Evolutionary conservation across 1,140 invertebrate species (phyloP).

Genomic region (Drosophila azteca): DNA sequence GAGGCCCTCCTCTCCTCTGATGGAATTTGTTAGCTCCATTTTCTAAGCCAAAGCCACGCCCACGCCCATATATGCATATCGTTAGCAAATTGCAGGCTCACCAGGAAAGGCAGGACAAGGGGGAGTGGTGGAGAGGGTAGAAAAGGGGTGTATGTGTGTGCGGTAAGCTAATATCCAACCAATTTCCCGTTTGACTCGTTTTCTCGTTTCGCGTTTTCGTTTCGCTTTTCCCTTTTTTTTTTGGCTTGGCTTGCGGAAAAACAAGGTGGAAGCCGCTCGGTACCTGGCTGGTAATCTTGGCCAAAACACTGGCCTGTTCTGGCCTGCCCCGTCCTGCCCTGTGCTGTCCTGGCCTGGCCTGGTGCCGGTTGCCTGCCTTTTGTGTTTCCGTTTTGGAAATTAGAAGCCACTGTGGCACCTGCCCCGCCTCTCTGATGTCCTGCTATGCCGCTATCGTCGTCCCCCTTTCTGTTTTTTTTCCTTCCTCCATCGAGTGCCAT

Average conservation of each 20-base stretch:
- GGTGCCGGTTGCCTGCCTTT: slow-evolving; percentile 51
- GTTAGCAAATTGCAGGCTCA: slow-evolving; percentile 82
- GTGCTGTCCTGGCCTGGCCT: too few relatives aligned
- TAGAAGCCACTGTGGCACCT: slow-evolving; percentile 47
- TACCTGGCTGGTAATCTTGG: slow-evolving; percentile 26
- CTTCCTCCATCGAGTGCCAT: slow-evolving; percentile 13
- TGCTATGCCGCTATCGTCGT: neutral
- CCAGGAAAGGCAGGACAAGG: slow-evolving; percentile 19
- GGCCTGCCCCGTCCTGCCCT: neutral
- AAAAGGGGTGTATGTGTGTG: slow-evolving; percentile 11
- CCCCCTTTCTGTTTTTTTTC: slow-evolving; percentile 30
- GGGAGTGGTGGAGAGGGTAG: slow-evolving; percentile 12
- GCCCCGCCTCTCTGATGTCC: slow-evolving; percentile 38
- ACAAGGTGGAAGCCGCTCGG: neutral
- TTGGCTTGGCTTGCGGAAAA: neutral
- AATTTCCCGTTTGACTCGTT: slow-evolving; percentile 70
- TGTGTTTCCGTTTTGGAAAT: slow-evolving; percentile 79
- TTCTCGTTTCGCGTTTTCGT: slow-evolving; percentile 38
- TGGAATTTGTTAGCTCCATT: slow-evolving; percentile 9
- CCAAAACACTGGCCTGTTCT: slow-evolving; percentile 5
- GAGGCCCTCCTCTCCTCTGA: neutral
- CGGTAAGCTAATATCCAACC: slow-evolving; percentile 77
- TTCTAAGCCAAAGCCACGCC: slow-evolving; percentile 8
- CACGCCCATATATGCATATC: slow-evolving; percentile 72
- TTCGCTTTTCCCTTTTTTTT: too few relatives aligned